Evolutionary conservation across 2,888 invertebrate species (phyloP).

Genomic region (Eilema depressum): DNA sequence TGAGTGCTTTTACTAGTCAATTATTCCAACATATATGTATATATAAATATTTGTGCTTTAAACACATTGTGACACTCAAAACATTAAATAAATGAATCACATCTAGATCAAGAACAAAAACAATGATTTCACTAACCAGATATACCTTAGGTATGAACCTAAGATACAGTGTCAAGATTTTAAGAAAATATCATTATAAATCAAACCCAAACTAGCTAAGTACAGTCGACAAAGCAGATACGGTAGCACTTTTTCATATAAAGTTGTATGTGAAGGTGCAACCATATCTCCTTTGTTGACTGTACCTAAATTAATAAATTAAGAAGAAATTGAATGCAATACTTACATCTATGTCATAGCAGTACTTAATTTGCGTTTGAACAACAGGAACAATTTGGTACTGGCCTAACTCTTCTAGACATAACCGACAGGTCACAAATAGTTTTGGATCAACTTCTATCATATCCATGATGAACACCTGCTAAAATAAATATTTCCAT

Average conservation of each 20-base stretch:
- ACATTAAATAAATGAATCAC: background rate
- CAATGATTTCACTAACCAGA: too few species aligned
- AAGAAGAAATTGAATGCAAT: background rate
- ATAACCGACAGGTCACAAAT: conserved; percentile 77
- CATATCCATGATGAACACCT: conserved; percentile 55
- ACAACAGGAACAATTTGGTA: conserved; percentile 77
- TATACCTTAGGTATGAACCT: too few species aligned
- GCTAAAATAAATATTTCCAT: conserved; percentile 26
- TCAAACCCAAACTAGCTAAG: too few species aligned
- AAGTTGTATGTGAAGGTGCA: too few species aligned
- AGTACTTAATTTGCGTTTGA: conserved; percentile 73
- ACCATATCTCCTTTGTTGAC: too few species aligned
- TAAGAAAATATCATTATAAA: background rate
- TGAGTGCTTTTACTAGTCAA: background rate
- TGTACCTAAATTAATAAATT: too few species aligned
- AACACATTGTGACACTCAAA: too few species aligned
- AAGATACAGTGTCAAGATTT: background rate
- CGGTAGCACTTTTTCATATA: too few species aligned
- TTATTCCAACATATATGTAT: too few species aligned
- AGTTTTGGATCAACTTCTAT: conserved; percentile 74
- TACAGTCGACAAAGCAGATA: too few species aligned
- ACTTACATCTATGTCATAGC: conserved; percentile 78
- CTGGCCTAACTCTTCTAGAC: conserved; percentile 73
- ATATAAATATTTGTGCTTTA: background rate
- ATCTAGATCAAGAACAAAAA: background rate